Percentiles rank a stretch among this genome's conserved stretches.
Evolutionary conservation across 2,888 invertebrate species (phyloP).

Genomic region (Prenolepis imparis): DNA sequence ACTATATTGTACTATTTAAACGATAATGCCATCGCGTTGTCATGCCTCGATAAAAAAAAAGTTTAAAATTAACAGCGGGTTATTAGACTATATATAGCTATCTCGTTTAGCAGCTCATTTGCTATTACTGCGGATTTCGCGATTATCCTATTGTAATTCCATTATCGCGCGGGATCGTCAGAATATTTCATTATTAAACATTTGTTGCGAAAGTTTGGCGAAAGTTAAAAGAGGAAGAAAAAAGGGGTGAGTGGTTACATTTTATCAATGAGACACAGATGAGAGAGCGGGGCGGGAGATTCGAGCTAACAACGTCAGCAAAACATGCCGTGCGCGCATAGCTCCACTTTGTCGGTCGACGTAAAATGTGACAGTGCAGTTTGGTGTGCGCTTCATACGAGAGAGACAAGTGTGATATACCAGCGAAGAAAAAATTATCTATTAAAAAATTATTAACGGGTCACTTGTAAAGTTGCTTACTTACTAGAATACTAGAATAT

Average conservation of each 20-base stretch:
- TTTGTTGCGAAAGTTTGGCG: constrained; percentile 24
- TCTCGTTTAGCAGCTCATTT: neutral
- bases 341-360: constrained; percentile 68
- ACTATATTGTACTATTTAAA: neutral
- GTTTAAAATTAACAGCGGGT: neutral
- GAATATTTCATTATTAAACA: neutral
- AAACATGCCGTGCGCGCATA: constrained; percentile 67
- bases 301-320: neutral
- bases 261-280: neutral
- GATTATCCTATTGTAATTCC: neutral
- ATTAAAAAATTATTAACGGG: neutral
- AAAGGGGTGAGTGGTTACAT: neutral
- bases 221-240: neutral
- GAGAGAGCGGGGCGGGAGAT: constrained; percentile 12
- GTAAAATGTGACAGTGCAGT: constrained; percentile 76
- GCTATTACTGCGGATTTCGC: neutral
- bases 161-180: neutral
- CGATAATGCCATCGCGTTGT: neutral
- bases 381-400: constrained; percentile 50
- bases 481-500: neutral
- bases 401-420: constrained; percentile 68
- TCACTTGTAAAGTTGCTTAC: neutral
- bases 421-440: neutral
- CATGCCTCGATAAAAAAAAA: too few species aligned
- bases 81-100: neutral